Base-by-base conservation (phyloP, 1,140 invertebrate genomes). In the Leptestheria dahalacensis region DNA sequence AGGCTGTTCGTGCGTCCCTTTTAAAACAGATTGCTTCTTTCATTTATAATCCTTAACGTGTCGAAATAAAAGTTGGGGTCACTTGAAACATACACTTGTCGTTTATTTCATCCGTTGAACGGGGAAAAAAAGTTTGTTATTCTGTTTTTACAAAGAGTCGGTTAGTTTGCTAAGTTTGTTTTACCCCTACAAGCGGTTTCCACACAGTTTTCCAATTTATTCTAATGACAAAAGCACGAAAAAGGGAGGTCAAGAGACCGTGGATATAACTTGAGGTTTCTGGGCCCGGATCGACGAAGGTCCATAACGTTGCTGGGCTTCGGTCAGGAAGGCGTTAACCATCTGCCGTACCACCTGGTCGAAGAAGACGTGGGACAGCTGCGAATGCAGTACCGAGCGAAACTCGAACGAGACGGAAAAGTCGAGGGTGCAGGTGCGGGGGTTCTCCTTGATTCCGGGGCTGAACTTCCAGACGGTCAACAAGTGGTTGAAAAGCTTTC, bases 331-430 rank as follows among this genome's bases (percentile, higher is more conserved):
- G 3, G 93, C 91, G 64, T 81, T 80, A 68, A 97, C 92, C 90
- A 97, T 98, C 75, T 91, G 86, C 68, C 85, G 77, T 10, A 94
- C 92, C 48, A 98, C 83, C 75, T 96, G 85, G 72, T 97, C 92
- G 71, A 99, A 98, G 71, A 98, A 94, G 64, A 96, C 76, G 73
- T 90, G 84, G 0, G 92, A 84, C 54, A 98, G 68, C 65, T 92
- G 82, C 23, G 91, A 91, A 72, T 95, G 86, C 33, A 97, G 70
- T 1, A 78, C 68, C 1, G 88, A 92, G 52, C 82, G 81, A 68
- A 97, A 97, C 74, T 95, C 83, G 74, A 96, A 96, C 0, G 84
- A 79, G 11, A 97, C 82, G 60, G 84, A 83, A 73, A 95, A 96
- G 69, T 95, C 88, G 20, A 96, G 79, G 1, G 86, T 82, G 74